Percentiles rank a stretch among this genome's conserved stretches.
These are phyloP conservation scores for Excalfactoria chinensis DNA, from an alignment of 2,113 vertebrate genomes.

Conservation along the genomic window DNA sequence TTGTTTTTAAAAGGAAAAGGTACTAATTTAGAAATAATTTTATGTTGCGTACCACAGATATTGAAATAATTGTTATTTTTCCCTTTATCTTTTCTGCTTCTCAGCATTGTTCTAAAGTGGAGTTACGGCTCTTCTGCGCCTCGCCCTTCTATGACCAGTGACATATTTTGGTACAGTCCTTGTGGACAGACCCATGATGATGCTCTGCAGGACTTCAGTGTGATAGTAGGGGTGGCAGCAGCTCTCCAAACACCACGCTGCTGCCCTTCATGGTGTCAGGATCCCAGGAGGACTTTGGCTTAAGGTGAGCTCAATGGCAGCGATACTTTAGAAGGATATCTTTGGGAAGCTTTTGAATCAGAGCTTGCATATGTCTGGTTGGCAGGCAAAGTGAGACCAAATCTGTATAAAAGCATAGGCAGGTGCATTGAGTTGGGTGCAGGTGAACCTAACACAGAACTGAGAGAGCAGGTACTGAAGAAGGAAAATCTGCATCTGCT, in stretches of 20 bases:
- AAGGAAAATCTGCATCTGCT: background rate
- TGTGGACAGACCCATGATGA: background rate
- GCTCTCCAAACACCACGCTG: accelerated
- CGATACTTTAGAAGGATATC: background rate
- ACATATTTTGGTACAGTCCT: background rate
- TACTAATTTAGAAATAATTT: background rate
- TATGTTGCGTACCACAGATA: background rate
- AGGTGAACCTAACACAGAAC: background rate
- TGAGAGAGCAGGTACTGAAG: background rate
- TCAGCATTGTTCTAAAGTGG: background rate
- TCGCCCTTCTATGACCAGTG: background rate
- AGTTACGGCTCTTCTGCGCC: background rate
- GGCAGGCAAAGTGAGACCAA: background rate
- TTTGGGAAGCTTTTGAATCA: background rate
- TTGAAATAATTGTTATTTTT: background rate
- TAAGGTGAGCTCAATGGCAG: background rate
- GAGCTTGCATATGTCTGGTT: background rate
- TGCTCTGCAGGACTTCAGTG: background rate
- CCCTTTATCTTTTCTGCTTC: background rate
- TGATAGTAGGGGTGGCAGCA: background rate
- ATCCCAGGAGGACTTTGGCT: background rate
- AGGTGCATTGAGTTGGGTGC: background rate
- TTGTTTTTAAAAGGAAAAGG: background rate
- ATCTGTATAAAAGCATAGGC: background rate
- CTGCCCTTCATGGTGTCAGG: background rate